Percentiles rank a stretch among this genome's conserved stretches.
Conservation (phyloP, 2,113 vertebrate genomes). For the Neogale vison region DNA sequence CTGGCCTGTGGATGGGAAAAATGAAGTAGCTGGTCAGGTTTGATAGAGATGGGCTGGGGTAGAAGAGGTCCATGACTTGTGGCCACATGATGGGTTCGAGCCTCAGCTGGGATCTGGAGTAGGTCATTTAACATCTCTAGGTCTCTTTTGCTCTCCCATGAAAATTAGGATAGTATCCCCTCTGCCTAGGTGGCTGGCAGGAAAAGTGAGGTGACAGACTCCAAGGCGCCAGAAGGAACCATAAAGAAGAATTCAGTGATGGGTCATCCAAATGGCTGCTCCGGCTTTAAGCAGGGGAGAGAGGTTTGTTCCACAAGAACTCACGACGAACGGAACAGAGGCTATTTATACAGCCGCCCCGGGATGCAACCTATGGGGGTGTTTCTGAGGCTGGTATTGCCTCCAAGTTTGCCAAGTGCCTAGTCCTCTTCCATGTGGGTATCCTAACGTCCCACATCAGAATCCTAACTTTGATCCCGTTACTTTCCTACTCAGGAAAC, state of each 20-base stretch:
- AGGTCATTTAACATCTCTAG: background rate
- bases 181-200: background rate
- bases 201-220: background rate
- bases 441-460: background rate
- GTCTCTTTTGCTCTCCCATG: background rate
- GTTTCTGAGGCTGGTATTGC: background rate
- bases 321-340: background rate
- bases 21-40: background rate
- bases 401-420: background rate
- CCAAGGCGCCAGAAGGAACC: background rate
- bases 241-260: background rate
- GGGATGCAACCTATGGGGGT: fast-evolving
- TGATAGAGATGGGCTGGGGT: background rate
- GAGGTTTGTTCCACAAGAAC: background rate
- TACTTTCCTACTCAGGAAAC: background rate
- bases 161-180: background rate
- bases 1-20: background rate
- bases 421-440: background rate
- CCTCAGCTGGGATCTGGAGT: background rate
- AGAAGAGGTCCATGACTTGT: background rate
- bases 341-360: background rate
- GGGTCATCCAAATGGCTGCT: background rate
- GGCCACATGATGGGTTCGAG: background rate
- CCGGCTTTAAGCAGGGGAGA: background rate
- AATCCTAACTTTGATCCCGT: background rate